These are phyloP conservation scores for Crocodylus rhombifer DNA, from an alignment of 2,797 vertebrate species.

Conservation along the genomic window DNA sequence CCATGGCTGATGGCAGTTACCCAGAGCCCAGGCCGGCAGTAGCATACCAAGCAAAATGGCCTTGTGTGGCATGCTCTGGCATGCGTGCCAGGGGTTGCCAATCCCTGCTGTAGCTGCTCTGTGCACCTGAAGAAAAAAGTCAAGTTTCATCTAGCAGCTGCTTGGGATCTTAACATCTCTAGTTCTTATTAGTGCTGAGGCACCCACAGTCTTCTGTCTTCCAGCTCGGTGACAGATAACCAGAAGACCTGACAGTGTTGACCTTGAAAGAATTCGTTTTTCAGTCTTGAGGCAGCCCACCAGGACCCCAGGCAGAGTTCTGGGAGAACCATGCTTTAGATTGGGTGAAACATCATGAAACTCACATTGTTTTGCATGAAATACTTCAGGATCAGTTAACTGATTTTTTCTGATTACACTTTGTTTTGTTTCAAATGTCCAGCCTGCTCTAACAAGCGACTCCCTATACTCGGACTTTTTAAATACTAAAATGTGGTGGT, in stretches of 20 bases:
- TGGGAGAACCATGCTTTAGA: neutral
- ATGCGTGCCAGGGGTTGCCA: too few species aligned
- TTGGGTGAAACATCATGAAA: neutral
- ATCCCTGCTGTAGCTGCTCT: too few species aligned
- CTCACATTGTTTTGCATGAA: neutral
- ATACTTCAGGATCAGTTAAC: neutral
- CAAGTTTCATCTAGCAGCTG: neutral
- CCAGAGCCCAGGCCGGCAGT: too few species aligned
- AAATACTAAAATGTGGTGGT: neutral
- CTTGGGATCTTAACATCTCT: neutral
- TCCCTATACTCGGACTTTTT: neutral
- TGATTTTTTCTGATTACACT: neutral
- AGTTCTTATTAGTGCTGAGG: neutral
- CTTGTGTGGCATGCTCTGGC: too few species aligned
- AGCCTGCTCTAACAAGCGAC: neutral
- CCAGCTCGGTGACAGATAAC: neutral
- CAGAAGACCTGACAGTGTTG: neutral
- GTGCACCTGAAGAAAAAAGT: too few species aligned
- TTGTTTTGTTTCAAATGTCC: neutral
- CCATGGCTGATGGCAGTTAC: too few species aligned
- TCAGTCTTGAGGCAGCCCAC: accelerated
- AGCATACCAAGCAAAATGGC: too few species aligned
- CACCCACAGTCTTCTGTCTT: slow-evolving; percentile 1
- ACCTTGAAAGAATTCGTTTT: accelerated
- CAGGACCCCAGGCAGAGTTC: neutral